Evolutionary conservation across 2,113 vertebrate genomes (phyloP).

Genomic region (Ceratotherium simum): DNA sequence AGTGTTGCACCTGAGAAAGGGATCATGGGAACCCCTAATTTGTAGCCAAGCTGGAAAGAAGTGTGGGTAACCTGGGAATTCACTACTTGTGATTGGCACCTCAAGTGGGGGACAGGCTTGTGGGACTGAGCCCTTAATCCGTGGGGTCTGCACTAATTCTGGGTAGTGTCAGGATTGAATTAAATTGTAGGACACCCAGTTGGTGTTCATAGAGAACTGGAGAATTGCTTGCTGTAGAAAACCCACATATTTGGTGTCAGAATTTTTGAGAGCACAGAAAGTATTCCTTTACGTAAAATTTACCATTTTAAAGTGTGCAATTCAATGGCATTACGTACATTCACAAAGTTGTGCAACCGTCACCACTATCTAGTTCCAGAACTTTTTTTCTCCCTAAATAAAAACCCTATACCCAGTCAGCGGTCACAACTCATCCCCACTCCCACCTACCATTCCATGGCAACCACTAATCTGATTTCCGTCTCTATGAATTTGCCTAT

Average conservation of each 20-base stretch:
- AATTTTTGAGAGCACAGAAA: background rate
- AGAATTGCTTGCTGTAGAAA: background rate
- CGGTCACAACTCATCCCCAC: background rate
- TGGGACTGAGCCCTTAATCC: background rate
- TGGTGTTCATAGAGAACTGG: background rate
- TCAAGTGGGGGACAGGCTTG: background rate
- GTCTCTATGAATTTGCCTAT: background rate
- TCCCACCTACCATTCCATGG: background rate
- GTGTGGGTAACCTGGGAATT: background rate
- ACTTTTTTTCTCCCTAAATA: background rate
- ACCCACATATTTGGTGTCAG: background rate
- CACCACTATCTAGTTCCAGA: background rate
- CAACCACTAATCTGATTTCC: background rate
- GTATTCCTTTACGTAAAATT: background rate
- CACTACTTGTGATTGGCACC: background rate
- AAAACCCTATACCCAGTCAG: background rate
- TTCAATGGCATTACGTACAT: background rate
- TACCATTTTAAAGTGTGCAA: background rate
- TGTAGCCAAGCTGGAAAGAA: background rate
- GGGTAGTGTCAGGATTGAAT: background rate
- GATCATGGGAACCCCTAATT: background rate
- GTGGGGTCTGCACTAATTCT: background rate
- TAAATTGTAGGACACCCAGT: background rate
- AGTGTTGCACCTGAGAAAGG: background rate
- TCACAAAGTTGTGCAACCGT: background rate